These are phyloP conservation scores for Threskiornis aethiopicus DNA, from an alignment of 2,797 vertebrate genomes.

Conservation along the genomic window DNA sequence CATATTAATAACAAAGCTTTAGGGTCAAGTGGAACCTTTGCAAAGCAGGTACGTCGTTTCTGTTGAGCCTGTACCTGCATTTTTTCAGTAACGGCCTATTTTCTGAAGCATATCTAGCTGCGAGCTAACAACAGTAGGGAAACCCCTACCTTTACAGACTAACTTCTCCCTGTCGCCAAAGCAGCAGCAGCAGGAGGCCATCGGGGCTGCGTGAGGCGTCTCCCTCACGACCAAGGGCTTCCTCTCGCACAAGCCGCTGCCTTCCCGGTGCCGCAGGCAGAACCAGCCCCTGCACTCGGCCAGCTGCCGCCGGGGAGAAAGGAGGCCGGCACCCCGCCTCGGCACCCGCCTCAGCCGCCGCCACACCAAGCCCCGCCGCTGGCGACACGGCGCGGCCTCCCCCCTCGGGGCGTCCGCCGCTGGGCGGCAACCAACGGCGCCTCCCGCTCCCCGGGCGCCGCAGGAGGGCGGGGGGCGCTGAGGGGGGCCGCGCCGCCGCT, in stretches of 20 bases:
- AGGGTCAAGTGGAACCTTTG: neutral
- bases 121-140: neutral
- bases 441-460: too few species aligned
- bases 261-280: neutral
- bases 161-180: neutral
- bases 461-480: too few species aligned
- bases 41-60: neutral
- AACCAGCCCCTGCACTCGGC: neutral
- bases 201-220: rapidly evolving
- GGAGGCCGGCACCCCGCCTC: too few species aligned
- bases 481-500: too few species aligned
- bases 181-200: neutral
- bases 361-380: too few species aligned
- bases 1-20: neutral
- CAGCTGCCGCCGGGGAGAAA: neutral
- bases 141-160: neutral
- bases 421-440: too few species aligned
- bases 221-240: neutral
- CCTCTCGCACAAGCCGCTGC: neutral
- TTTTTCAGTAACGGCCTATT: neutral
- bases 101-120: neutral
- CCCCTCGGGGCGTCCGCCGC: too few species aligned
- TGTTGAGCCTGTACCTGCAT: neutral
- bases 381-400: too few species aligned
- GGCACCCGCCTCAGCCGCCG: neutral